Conservation (phyloP, 2,888 invertebrate species). For the Acholoe squamosa region DNA sequence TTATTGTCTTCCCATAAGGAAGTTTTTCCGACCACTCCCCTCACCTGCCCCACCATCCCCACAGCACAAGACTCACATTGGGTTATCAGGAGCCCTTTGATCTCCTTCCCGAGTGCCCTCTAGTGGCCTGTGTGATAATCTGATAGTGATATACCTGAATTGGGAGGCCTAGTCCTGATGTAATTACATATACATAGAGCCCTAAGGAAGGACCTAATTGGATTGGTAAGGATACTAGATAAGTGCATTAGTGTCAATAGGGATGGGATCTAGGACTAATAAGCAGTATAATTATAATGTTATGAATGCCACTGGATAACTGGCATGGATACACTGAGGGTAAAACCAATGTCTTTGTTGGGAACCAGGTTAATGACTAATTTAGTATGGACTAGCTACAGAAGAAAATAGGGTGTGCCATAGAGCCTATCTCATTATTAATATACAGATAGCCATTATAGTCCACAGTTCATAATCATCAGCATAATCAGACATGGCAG, state of each 20-base stretch:
- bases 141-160: background rate
- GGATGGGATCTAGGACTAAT: too few relatives aligned
- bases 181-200: background rate
- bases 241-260: background rate
- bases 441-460: too few relatives aligned
- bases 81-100: background rate
- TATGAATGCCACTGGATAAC: too few relatives aligned
- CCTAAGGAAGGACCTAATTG: background rate
- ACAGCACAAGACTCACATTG: background rate
- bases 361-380: too few relatives aligned
- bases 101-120: background rate
- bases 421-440: too few relatives aligned
- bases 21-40: background rate
- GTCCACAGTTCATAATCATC: too few relatives aligned
- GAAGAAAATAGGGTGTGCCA: too few relatives aligned
- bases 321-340: too few relatives aligned
- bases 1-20: constrained; percentile 8
- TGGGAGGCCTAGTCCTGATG: background rate
- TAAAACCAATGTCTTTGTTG: too few relatives aligned
- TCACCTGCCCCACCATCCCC: background rate
- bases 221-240: background rate
- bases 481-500: too few relatives aligned
- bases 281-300: too few relatives aligned
- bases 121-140: background rate
- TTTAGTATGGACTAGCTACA: too few relatives aligned